Conservation (phyloP, 2,113 vertebrate genomes). For the Microtus pennsylvanicus region DNA sequence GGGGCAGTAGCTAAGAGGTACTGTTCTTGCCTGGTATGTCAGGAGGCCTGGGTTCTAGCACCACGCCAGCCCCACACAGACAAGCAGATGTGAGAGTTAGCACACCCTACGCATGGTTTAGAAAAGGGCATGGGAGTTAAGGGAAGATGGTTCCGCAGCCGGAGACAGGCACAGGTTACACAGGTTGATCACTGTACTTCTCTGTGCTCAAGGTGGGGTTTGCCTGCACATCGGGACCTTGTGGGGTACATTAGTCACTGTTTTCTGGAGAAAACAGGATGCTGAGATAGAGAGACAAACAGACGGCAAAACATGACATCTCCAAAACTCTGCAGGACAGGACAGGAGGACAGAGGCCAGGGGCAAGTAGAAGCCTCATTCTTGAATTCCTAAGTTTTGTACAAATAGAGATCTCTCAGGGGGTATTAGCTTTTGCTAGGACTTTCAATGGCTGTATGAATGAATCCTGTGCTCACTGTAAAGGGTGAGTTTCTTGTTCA, state of each 20-base stretch:
- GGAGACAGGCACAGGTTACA: neutral
- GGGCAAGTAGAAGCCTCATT: neutral
- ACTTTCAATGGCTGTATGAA: neutral
- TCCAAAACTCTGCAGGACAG: neutral
- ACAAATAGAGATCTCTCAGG: neutral
- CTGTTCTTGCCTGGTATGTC: accelerated
- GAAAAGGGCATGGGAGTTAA: neutral
- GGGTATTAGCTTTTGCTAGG: neutral
- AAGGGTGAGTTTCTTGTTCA: neutral
- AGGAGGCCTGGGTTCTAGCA: neutral
- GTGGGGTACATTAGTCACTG: neutral
- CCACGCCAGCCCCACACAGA: neutral
- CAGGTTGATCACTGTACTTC: neutral
- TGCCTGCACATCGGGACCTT: neutral
- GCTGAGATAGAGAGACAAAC: neutral
- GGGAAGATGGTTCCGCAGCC: neutral
- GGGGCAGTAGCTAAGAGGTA: neutral
- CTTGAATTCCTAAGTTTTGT: neutral
- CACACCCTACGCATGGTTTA: neutral
- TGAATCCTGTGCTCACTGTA: neutral
- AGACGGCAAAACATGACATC: neutral
- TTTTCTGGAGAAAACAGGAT: neutral
- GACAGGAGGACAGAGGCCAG: neutral
- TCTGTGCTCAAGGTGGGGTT: neutral
- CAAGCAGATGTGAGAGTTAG: neutral